These are phyloP conservation scores for Pammene fasciana DNA, from an alignment of 2,888 invertebrate genomes.

Conservation along the genomic window DNA sequence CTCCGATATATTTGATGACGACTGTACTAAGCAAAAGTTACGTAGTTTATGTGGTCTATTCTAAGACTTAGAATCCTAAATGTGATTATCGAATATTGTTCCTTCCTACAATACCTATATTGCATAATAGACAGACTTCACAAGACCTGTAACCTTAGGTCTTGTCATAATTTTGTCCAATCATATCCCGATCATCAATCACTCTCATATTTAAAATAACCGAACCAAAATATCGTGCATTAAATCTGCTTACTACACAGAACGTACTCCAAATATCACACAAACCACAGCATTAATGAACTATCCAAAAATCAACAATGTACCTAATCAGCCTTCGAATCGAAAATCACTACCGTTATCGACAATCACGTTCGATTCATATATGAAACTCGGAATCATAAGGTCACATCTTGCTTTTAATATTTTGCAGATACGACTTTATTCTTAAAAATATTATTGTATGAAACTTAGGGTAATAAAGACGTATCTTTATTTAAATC, in stretches of 20 bases:
- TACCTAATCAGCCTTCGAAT: conserved; percentile 69
- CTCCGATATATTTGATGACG: no score
- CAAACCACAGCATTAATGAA: conserved; percentile 37
- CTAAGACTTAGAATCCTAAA: no score
- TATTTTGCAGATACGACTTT: background rate
- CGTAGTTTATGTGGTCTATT: no score
- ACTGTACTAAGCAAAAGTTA: no score
- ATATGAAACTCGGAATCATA: conserved; percentile 41
- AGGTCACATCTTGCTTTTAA: conserved; percentile 28
- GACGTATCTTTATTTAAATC: conserved; percentile 33
- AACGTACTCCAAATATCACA: conserved; percentile 38
- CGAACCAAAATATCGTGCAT: conserved; percentile 37
- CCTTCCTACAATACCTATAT: background rate
- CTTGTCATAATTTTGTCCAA: conserved; percentile 25
- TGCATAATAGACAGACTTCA: background rate
- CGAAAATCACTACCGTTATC: conserved; percentile 68
- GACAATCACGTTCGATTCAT: conserved; percentile 74
- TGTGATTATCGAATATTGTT: background rate
- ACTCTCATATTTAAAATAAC: conserved; percentile 4
- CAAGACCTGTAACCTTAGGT: conserved; percentile 1
- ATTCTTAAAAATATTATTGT: conserved; percentile 56
- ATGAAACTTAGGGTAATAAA: background rate
- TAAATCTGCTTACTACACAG: conserved; percentile 39
- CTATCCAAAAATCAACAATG: conserved; percentile 62
- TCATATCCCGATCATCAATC: conserved; percentile 36